These are phyloP conservation scores for Eretmocerus hayati DNA, from an alignment of 2,888 invertebrate species.

Conservation along the genomic window DNA sequence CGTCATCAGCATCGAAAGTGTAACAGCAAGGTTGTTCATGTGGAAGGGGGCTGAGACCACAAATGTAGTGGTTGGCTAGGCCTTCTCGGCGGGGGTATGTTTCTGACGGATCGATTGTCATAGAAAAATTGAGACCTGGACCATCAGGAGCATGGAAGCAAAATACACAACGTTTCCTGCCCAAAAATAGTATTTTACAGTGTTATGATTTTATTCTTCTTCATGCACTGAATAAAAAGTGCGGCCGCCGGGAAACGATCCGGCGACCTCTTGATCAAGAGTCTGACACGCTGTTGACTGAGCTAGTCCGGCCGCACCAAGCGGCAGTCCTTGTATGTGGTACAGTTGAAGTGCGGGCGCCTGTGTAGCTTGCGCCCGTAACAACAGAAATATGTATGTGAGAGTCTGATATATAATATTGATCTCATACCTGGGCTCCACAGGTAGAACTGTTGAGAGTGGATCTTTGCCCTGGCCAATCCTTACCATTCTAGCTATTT, in stretches of 20 bases:
- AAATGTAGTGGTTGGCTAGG: slow-evolving; percentile 70
- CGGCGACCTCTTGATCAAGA: too few relatives aligned
- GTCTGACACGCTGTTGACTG: too few relatives aligned
- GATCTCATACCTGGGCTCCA: slow-evolving; percentile 85
- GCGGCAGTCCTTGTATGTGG: too few relatives aligned
- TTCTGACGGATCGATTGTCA: slow-evolving; percentile 75
- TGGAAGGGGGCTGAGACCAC: slow-evolving; percentile 65
- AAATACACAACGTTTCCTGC: slow-evolving; percentile 76
- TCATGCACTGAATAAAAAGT: too few relatives aligned
- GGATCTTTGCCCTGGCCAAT: slow-evolving; percentile 67
- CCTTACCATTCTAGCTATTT: slow-evolving; percentile 69
- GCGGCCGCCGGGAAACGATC: too few relatives aligned
- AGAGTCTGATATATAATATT: too few relatives aligned
- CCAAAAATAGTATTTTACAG: too few relatives aligned
- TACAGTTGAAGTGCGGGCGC: too few relatives aligned
- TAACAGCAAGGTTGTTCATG: slow-evolving; percentile 59
- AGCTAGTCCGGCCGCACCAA: too few relatives aligned
- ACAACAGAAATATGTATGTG: too few relatives aligned
- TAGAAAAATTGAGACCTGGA: slow-evolving; percentile 74
- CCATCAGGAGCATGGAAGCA: slow-evolving; percentile 66
- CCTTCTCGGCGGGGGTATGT: slow-evolving; percentile 77
- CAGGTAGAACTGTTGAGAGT: slow-evolving; percentile 69
- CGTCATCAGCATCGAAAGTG: slow-evolving; percentile 65
- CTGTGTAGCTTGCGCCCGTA: too few relatives aligned
- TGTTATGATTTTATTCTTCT: too few relatives aligned